Evolutionary conservation across 2,797 vertebrate genomes (phyloP), one percentile per base, ranked within the genome.

Genomic region (Podargus strigoides): DNA sequence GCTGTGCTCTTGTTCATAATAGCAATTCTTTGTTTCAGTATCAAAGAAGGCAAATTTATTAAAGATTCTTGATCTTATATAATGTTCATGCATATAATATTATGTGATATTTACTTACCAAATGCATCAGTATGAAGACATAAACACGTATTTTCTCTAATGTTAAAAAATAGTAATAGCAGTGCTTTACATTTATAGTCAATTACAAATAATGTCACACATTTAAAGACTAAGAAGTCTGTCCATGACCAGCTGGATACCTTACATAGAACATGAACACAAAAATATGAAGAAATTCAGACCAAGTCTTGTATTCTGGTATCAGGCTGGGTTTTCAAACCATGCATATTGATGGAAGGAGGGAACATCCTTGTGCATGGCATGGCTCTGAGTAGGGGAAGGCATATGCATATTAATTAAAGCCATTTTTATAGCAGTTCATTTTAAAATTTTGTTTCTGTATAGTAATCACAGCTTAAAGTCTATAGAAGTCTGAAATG

Each of bases 11-110:
- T 84, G 79, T 52, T 95, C 44, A 24, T 73, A 88, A 72, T 6
- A 87, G 17, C 21, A 75, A n/a, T 86, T 83, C 36, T 89, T 95
- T 94, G 72, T 85, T 95, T 89, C 82, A 52, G 16, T 52, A 80
- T 67, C 36, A 81, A 91, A 81, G 32, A 39, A 86, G 62, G 30
- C 36, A 88, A 89, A 86, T 78, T 78, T 84, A 53, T 86, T 63
- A 75, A 78, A 75, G 28, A 68, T 69, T 91, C 64, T 83, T 81
- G 58, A 32, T 58, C 49, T 91, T 83, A 68, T 18, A 46, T 49
- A 75, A 91, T 8, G 50, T 39, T 47, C 85, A 86, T 78, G 32
- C 7, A 27, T 55, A 26, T 64, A 91, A 77, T 85, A 60, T 46
- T 42, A 55, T 79, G 60, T 85, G 68, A 85, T n/a, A 78, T 88